phyloP scores from a whole-genome alignment of 2,113 vertebrate genomes.

The Mus spicilegus region DNA sequence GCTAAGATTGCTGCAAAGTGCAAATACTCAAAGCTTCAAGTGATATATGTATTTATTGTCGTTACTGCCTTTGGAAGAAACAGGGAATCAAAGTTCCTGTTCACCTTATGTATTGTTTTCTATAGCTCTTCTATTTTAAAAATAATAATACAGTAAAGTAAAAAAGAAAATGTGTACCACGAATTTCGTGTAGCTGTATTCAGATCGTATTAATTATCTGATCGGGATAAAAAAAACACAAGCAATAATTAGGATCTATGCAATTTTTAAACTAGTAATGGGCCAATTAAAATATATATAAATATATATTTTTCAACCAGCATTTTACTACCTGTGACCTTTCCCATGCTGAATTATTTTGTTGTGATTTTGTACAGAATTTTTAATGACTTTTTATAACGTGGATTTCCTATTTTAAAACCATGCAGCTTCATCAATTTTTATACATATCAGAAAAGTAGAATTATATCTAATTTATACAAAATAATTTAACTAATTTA shows the following conservation, averaged over 20 bases:
- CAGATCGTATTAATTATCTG: slow-evolving; percentile 89
- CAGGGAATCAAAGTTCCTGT: slow-evolving; percentile 83
- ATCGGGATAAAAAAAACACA: slow-evolving; percentile 91
- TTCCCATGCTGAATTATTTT: slow-evolving; percentile 96
- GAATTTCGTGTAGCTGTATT: slow-evolving; percentile 84
- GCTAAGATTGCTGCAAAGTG: slow-evolving; percentile 85
- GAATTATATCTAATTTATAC: slow-evolving; percentile 94
- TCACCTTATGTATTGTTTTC: slow-evolving; percentile 87
- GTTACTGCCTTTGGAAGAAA: slow-evolving; percentile 88
- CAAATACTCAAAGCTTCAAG: slow-evolving; percentile 86
- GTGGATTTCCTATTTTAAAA: slow-evolving; percentile 94
- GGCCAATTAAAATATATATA: slow-evolving; percentile 95
- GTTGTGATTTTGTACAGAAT: slow-evolving; percentile 97
- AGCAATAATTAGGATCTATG: slow-evolving; percentile 99
- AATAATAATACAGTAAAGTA: slow-evolving; percentile 73
- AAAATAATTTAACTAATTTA: slow-evolving; percentile 92
- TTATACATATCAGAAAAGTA: slow-evolving; percentile 92
- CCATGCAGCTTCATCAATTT: slow-evolving; percentile 94
- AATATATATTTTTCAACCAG: slow-evolving; percentile 96
- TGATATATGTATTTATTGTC: slow-evolving; percentile 88
- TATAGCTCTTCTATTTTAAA: slow-evolving; percentile 85
- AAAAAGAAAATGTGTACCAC: slow-evolving; percentile 75
- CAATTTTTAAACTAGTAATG: slow-evolving; percentile 95
- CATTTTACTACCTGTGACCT: slow-evolving; percentile 94
- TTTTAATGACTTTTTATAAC: slow-evolving; percentile 96